Conservation (phyloP, 2,797 vertebrate genomes). For the Falco novaeseelandiae region DNA sequence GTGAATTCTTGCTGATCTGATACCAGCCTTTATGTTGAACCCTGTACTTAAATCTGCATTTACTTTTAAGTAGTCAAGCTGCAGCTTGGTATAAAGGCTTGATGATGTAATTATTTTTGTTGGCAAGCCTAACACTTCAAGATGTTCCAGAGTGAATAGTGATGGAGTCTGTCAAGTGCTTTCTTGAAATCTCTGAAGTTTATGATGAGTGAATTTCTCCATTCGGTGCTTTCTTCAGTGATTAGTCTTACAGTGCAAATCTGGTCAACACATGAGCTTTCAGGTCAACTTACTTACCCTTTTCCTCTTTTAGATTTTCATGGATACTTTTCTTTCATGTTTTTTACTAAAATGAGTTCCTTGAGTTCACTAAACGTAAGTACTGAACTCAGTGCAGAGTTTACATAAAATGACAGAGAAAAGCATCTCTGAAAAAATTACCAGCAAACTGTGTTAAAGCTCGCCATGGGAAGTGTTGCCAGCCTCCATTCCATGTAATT, state of each 20-base stretch:
- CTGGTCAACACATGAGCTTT: constrained; percentile 61
- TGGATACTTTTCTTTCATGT: neutral
- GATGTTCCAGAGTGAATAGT: constrained; percentile 60
- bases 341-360: neutral
- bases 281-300: neutral
- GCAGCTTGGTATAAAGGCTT: constrained; percentile 42
- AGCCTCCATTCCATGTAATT: neutral
- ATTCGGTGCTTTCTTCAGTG: constrained; percentile 8
- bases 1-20: neutral
- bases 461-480: neutral
- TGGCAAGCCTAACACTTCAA: constrained; percentile 50
- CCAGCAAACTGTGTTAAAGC: fast-evolving
- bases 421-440: neutral
- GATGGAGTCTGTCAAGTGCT: constrained; percentile 51
- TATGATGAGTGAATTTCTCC: constrained; percentile 64
- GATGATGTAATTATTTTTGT: constrained; percentile 62
- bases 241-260: constrained; percentile 47
- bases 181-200: constrained; percentile 64
- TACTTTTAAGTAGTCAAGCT: constrained; percentile 37
- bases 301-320: neutral
- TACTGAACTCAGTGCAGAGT: neutral
- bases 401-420: neutral
- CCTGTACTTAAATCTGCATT: neutral
- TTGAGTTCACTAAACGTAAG: neutral
- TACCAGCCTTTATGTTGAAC: constrained; percentile 14